A percentile compares a stretch with the other conserved stretches of the same genome.
Evolutionary conservation across 1,140 invertebrate genomes (phyloP).

Genomic region (Tribolium madens): DNA sequence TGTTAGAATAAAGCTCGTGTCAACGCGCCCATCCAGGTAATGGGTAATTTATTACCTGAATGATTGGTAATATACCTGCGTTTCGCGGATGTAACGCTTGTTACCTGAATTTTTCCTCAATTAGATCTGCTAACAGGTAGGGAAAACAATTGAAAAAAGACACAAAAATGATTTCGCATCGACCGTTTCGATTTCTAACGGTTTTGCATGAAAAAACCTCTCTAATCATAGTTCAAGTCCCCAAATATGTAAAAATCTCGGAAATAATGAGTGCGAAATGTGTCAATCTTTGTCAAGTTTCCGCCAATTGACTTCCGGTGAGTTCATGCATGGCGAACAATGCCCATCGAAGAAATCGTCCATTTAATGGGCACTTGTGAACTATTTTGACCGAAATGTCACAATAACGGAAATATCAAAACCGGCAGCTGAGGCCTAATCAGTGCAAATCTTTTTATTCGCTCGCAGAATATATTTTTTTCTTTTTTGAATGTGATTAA

Average conservation of each 20-base stretch:
- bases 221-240: constrained; percentile 36
- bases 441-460: constrained; percentile 2
- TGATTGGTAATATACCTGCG: constrained; percentile 40
- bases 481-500: background rate
- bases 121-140: constrained; percentile 40
- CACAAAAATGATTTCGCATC: background rate
- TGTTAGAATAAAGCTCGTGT: constrained; percentile 21
- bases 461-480: background rate
- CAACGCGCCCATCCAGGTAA: constrained; percentile 24
- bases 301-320: constrained; percentile 45
- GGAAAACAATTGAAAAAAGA: background rate
- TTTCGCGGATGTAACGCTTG: constrained; percentile 42
- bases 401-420: constrained; percentile 40
- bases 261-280: constrained; percentile 13
- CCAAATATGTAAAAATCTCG: constrained; percentile 16
- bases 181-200: constrained; percentile 4
- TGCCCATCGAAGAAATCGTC: constrained; percentile 6
- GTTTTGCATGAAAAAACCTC: constrained; percentile 16
- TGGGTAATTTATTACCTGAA: constrained; percentile 43
- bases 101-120: constrained; percentile 38
- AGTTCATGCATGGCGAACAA: constrained; percentile 28
- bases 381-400: constrained; percentile 41
- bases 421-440: constrained; percentile 20
- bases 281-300: constrained; percentile 43
- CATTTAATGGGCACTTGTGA: constrained; percentile 40